phyloP scores from a whole-genome alignment of 2,797 vertebrate species.

The Kryptopterus vitreolus region DNA sequence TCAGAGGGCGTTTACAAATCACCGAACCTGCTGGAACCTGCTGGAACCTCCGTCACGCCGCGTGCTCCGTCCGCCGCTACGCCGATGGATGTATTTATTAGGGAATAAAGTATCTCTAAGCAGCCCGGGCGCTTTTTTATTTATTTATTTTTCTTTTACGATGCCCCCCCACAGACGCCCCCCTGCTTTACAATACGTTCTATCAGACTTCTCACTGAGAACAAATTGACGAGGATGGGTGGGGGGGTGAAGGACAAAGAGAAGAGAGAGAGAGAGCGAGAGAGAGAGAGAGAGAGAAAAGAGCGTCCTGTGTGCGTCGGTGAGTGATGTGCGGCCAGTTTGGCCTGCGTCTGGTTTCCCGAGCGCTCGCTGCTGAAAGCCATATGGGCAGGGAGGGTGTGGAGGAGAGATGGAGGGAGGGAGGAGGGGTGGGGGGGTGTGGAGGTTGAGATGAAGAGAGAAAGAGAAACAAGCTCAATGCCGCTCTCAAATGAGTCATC shows the following conservation, averaged over 20 bases:
- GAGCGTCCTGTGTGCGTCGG: slow-evolving; percentile 45
- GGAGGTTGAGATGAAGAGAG: too few relatives aligned
- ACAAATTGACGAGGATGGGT: slow-evolving; percentile 63
- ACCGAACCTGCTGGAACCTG: slow-evolving; percentile 23
- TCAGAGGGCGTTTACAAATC: slow-evolving; percentile 32
- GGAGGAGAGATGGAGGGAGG: slow-evolving; percentile 57
- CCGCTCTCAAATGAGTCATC: slow-evolving; percentile 23
- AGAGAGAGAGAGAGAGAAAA: slow-evolving; percentile 15
- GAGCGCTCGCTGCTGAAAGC: slow-evolving; percentile 59
- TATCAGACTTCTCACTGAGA: slow-evolving; percentile 58
- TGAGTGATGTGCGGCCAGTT: slow-evolving; percentile 61
- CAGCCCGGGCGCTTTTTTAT: slow-evolving; percentile 45
- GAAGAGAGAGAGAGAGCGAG: slow-evolving; percentile 17
- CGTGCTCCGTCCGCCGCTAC: slow-evolving; percentile 20
- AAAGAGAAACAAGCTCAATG: slow-evolving; percentile 29
- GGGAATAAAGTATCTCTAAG: slow-evolving; percentile 55
- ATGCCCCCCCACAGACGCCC: slow-evolving; percentile 45
- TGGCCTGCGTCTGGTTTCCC: slow-evolving; percentile 56
- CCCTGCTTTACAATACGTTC: slow-evolving; percentile 50
- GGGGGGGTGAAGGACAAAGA: slow-evolving; percentile 42
- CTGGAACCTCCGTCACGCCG: background rate
- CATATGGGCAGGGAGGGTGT: slow-evolving; percentile 50
- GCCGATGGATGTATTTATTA: slow-evolving; percentile 55
- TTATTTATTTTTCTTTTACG: too few relatives aligned
- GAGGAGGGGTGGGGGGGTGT: too few relatives aligned